Percentiles rank a stretch among this genome's conserved stretches.
These are phyloP conservation scores for Dromiciops gliroides DNA, from an alignment of 2,113 vertebrate species.

Conservation along the genomic window DNA sequence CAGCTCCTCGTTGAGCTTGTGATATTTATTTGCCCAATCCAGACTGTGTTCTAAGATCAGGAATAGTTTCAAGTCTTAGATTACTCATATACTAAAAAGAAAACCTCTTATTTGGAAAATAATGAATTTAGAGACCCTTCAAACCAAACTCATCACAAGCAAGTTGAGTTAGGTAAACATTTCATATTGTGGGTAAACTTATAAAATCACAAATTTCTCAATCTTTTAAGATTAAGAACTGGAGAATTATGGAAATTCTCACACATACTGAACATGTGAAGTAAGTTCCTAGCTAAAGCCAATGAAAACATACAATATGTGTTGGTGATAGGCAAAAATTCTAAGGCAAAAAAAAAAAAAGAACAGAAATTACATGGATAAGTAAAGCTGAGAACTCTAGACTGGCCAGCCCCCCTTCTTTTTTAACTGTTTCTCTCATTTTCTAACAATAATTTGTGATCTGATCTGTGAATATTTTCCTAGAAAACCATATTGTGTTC, in stretches of 20 bases:
- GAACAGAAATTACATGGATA: constrained; percentile 28
- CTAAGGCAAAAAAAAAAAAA: constrained; percentile 27
- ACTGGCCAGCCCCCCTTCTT: not conserved
- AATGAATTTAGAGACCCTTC: not conserved
- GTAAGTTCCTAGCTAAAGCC: constrained; percentile 16
- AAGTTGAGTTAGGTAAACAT: constrained; percentile 38
- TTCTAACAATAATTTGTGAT: constrained; percentile 1
- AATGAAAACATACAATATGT: constrained; percentile 51
- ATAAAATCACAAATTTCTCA: constrained; percentile 7
- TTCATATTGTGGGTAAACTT: constrained; percentile 29
- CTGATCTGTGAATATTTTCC: constrained; percentile 46
- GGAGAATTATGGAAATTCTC: constrained; percentile 35
- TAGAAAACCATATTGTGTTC: constrained; percentile 47
- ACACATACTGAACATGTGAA: constrained; percentile 50
- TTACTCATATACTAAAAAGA: not conserved
- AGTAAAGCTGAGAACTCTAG: constrained; percentile 11
- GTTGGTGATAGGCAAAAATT: constrained; percentile 40
- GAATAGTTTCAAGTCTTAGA: not conserved
- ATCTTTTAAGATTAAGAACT: constrained; percentile 64
- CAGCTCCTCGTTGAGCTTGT: not conserved
- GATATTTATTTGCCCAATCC: not conserved
- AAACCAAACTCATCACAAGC: constrained; percentile 28
- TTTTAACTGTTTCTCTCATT: constrained; percentile 24
- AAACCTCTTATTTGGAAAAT: constrained; percentile 37
- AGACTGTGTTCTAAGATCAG: not conserved